These are phyloP conservation scores for Perdita meconis DNA, from an alignment of 2,888 invertebrate species.

Conservation along the genomic window DNA sequence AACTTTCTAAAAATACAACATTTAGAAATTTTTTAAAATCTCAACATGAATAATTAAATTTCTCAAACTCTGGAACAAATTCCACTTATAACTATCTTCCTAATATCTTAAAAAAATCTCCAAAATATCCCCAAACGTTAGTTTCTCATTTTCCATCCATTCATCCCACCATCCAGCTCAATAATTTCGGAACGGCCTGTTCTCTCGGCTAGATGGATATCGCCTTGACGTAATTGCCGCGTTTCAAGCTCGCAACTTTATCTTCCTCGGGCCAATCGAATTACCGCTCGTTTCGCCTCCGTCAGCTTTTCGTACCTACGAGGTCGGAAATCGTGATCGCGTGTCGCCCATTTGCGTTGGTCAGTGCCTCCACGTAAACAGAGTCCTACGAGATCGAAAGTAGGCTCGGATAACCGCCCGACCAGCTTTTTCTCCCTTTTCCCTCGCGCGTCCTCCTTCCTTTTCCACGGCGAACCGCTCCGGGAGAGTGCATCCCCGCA, in stretches of 20 bases:
- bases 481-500: slow-evolving; percentile 57
- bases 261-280: slow-evolving; percentile 24
- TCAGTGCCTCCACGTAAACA: neutral
- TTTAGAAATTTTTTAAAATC: too few species aligned
- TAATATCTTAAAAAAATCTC: neutral
- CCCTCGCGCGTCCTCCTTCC: too few species aligned
- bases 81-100: too few species aligned
- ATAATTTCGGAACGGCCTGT: too few species aligned
- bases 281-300: neutral
- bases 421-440: slow-evolving; percentile 3
- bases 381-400: slow-evolving; percentile 45
- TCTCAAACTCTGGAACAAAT: too few species aligned
- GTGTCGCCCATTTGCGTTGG: neutral
- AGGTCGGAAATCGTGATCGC: neutral
- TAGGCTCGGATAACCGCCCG: slow-evolving; percentile 3
- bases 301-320: neutral
- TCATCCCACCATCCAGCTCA: too few species aligned
- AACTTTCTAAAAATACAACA: too few species aligned
- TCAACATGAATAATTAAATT: too few species aligned
- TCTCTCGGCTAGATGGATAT: slow-evolving; percentile 1
- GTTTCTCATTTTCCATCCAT: neutral
- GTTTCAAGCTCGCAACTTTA: slow-evolving; percentile 21
- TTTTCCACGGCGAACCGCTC: slow-evolving; percentile 36
- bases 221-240: slow-evolving; percentile 34
- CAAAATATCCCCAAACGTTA: too few species aligned